A percentile compares a stretch with the other conserved stretches of the same genome.
Conservation (phyloP, 2,888 invertebrate genomes). For the Cantharis nigra region DNA sequence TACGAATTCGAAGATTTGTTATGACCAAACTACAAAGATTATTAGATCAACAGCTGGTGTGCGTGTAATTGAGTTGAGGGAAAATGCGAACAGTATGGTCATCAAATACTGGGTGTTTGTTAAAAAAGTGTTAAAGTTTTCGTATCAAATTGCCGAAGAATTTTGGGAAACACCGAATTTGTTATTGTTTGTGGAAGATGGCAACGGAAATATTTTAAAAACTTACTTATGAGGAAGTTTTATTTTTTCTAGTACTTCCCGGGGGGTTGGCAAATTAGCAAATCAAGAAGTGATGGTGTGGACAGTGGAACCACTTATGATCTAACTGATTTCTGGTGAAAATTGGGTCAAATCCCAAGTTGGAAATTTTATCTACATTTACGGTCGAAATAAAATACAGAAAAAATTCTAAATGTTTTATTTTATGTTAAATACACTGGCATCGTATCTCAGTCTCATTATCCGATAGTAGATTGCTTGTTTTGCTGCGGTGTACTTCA, state of each 20-base stretch:
- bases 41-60: slow-evolving; percentile 67
- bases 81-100: slow-evolving; percentile 64
- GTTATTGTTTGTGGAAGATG: slow-evolving; percentile 68
- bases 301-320: not conserved
- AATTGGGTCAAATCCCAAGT: no score
- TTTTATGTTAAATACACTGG: slow-evolving; percentile 5
- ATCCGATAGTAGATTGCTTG: slow-evolving; percentile 62
- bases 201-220: slow-evolving; percentile 68
- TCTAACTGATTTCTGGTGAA: no score
- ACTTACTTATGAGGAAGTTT: not conserved
- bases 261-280: not conserved
- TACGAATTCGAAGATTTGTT: slow-evolving; percentile 42
- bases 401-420: not conserved
- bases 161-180: slow-evolving; percentile 55
- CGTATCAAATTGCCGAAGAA: slow-evolving; percentile 63
- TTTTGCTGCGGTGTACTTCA: slow-evolving; percentile 70
- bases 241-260: not conserved
- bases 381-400: not conserved
- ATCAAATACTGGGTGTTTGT: slow-evolving; percentile 68
- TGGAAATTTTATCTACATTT: not conserved
- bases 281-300: not conserved
- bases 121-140: slow-evolving; percentile 61
- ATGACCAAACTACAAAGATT: slow-evolving; percentile 48
- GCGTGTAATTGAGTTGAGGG: slow-evolving; percentile 69
- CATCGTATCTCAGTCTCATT: slow-evolving; percentile 36